Evolutionary conservation across 2,888 invertebrate genomes (phyloP), one percentile per base, ranked within the genome.

Genomic region (Agrotis ipsilon): DNA sequence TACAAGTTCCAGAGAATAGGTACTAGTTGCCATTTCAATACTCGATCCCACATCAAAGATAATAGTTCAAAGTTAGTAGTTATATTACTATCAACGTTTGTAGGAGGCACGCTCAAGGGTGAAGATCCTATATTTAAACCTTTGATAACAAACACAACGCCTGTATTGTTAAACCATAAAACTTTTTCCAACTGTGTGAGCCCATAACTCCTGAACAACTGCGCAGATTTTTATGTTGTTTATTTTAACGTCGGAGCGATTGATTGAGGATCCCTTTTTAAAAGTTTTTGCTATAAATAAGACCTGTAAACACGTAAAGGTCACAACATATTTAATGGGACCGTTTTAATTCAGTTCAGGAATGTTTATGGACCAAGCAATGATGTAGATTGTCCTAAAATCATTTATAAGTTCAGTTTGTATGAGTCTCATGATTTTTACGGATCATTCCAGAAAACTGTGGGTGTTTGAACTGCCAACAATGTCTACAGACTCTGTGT

Each of bases 121-220:
- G 57, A 66, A 64, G 54, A 82, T 74, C 39, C 69, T 82, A 80
- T 82, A 65, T 80, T 57, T 80, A 80, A 67, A 71, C 21, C 43
- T 9, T 62, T 58, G 65, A 81, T 73, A 78, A 73, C 57, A 72
- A 78, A 69, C 61, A 68, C 62, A 52, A 52, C 32, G 69, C 48
- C 19, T 70, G 64, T 80, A 73, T 81, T 78, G 74, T 81, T 69
- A 62, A 78, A 67, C 67, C 63, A 58, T 80, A 78, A 65, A 69
- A 64, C 55, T 51, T 65, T 64, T 57, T 49, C 21, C 49, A 61
- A 49, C 61, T 18, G 71, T 49, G n/a, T 19, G 32, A 32, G 45
- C 32, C 24, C 45, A 58, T 63, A 74, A 63, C 60, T 78, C 39
- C 18, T 32, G 59, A 82, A 61, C n/a, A 66, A 57, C 70, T 70